Base-by-base conservation (phyloP, 2,797 vertebrate genomes). In the Tiaroga cobitis region DNA sequence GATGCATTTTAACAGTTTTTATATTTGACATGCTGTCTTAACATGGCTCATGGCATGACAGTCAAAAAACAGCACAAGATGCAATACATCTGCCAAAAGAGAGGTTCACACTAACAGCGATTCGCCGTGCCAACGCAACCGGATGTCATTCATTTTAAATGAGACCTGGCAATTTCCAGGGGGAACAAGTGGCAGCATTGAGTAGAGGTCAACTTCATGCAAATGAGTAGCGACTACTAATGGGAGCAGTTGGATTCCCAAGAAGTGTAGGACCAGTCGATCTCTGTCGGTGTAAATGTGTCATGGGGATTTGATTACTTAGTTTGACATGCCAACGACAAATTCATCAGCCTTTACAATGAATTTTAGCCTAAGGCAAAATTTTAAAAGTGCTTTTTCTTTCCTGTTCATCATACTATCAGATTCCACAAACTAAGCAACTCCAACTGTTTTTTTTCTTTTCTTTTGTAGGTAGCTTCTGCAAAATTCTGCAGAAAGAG, bases 61-160 rank as follows among this genome's bases (percentile, higher is more conserved):
- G 19, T 37, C 16, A 32, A 51, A 74, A 21, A 24, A 75, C 61
- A 32, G 26, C 61, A 8, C 61, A 19, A 26, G 6, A 24, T 6
- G 7, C 11, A n/a, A 39, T 24, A 34, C 21, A 37, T 59, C 34
- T n/a, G 24, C 21, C 32, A 59, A 24, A 59, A 39, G 32, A n/a
- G 73, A 75, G 21, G 21, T 56, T 56, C 19, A 56, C 13, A n/a
- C 32, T n/a, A 21, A 76, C 32, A 32, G 26, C 1, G 18, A 32
- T 74, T 74, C 5, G 5, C 19, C 11, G 11, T 32, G 46, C 29
- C 46, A 34, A 8, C 7, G 29, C 46, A 54, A 15, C 2, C 18
- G 19, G 18, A 75, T 75, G 46, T 21, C 29, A 75, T 75, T 54
- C 5, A 56, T 77, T 77, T 77, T 77, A 21, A 24, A 59, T 59